phyloP scores from a whole-genome alignment of 2,113 vertebrate genomes.

The Tychaedon coryphoeus region DNA sequence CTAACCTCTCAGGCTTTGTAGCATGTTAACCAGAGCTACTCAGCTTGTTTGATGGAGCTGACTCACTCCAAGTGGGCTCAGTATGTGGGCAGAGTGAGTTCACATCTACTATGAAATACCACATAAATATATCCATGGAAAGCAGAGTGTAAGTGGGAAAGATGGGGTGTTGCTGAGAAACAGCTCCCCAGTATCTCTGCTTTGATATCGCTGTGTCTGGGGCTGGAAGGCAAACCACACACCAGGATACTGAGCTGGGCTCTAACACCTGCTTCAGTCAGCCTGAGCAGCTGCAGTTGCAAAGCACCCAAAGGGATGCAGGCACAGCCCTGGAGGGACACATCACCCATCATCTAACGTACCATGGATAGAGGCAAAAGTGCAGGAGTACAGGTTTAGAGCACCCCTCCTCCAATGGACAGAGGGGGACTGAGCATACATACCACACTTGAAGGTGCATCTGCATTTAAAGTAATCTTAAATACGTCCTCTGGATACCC shows the following conservation, averaged over 20 bases:
- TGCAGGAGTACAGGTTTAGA: background rate
- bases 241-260: background rate
- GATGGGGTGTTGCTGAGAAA: constrained; percentile 48
- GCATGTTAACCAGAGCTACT: background rate
- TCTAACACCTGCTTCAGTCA: background rate
- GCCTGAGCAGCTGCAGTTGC: background rate
- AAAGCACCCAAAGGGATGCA: background rate
- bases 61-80: constrained; percentile 59
- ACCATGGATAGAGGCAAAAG: background rate
- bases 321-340: background rate
- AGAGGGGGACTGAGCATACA: background rate
- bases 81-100: constrained; percentile 51
- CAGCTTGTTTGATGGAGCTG: constrained; percentile 30
- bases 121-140: constrained; percentile 38
- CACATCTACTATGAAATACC: constrained; percentile 39
- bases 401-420: background rate
- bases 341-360: background rate
- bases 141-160: constrained; percentile 47
- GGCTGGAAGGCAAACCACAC: background rate
- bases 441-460: background rate
- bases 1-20: background rate
- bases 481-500: background rate
- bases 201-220: background rate
- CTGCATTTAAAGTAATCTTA: background rate
- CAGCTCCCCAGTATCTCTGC: background rate